A percentile compares a stretch with the other conserved stretches of the same genome.
Conservation (phyloP, 2,888 invertebrate genomes). For the Tinea semifulvella region DNA sequence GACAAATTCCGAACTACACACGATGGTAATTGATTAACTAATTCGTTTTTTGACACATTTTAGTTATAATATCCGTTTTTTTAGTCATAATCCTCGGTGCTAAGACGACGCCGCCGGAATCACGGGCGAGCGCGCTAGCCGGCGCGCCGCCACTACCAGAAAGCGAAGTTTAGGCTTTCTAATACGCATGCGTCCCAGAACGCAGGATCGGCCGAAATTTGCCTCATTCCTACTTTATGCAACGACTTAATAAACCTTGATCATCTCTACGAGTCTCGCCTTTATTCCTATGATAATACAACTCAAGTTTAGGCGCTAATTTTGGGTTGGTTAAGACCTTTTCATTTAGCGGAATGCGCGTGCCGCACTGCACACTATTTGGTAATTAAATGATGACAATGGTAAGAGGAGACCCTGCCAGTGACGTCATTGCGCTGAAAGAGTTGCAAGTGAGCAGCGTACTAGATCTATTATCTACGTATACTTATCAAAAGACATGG, state of each 20-base stretch:
- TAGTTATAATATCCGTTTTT: constrained; percentile 4
- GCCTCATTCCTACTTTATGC: constrained; percentile 23
- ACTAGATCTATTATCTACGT: neutral
- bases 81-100: constrained; percentile 1
- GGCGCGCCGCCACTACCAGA: constrained; percentile 63
- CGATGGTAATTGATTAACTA: constrained; percentile 1
- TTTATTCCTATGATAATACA: neutral
- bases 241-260: constrained; percentile 5
- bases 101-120: neutral
- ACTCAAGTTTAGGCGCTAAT: neutral
- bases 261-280: neutral
- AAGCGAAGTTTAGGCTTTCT: constrained; percentile 34
- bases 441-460: constrained; percentile 20
- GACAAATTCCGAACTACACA: neutral
- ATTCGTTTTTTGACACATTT: constrained; percentile 6
- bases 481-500: too few species aligned
- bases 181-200: constrained; percentile 52
- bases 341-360: constrained; percentile 25
- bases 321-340: neutral
- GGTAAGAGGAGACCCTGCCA: constrained; percentile 33
- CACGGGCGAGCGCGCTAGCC: constrained; percentile 62
- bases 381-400: constrained; percentile 65
- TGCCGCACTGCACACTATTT: constrained; percentile 67
- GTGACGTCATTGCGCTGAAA: constrained; percentile 53
- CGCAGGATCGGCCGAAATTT: constrained; percentile 60